Base-by-base conservation (phyloP, 1,140 invertebrate genomes). In the Thaumatotibia leucotreta region DNA sequence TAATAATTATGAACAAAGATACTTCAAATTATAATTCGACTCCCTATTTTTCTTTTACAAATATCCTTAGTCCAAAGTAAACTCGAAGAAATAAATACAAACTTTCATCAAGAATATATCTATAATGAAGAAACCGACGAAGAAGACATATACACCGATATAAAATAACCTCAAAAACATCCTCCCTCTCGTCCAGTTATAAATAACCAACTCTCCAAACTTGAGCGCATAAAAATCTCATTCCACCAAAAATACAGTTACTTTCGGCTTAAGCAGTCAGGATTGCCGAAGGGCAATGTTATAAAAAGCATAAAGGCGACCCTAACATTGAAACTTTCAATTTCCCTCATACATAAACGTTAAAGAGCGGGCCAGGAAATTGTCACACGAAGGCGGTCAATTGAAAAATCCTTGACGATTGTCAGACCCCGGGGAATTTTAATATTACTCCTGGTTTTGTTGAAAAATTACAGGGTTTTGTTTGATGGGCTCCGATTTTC, bases 231-330 rank as follows among this genome's bases (percentile, higher is more conserved):
- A 58, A 58, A 58, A 58, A 58, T 29, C 52, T 58, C 52, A 58
- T 58, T 58, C 24, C 27, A 58, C 52, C n/a, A 31, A 58, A 58
- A 58, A 58, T 58, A 58, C 52, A 29, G 52, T 58, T 58, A 58
- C 52, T 58, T 11, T 23, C 52, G 52, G 24, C 24, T 58, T 58
- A 58, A 29, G 52, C 17, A n/a, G 23, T 10, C 11, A 24, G 11
- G 2, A 52, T 27, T 24, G 23, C 50, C 11, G 24, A 58, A 27
- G 29, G 4, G 52, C 52, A 27, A 24, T 58, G 52, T 27, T 58
- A 58, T 58, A 58, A 58, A 58, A 58, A 9, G 20, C 52, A 58
- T 58, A 58, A 58, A 58, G 8, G 0, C 23, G 52, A 27, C 52
- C 52, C 52, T 58, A 58, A 31, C 52, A 58, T 14, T 58, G 52